These are phyloP conservation scores for Agrilus biguttatus DNA, from an alignment of 2,888 invertebrate genomes.

Conservation along the genomic window DNA sequence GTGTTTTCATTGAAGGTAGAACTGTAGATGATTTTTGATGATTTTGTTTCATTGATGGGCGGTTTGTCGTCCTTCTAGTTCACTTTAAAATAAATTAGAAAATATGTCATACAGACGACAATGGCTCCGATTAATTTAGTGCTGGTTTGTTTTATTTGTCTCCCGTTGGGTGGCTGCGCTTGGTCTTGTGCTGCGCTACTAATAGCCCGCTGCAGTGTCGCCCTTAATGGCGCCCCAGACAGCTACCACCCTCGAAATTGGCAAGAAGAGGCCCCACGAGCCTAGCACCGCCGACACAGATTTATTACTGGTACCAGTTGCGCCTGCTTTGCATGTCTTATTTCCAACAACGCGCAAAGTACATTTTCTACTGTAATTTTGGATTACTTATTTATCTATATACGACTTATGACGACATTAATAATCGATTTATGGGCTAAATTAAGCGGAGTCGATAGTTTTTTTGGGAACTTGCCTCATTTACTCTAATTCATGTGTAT, in stretches of 20 bases:
- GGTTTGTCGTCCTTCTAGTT: not conserved
- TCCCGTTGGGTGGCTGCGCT: slow-evolving; percentile 31
- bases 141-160: slow-evolving; percentile 33
- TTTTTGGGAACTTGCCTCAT: too few species aligned
- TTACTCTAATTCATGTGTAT: too few species aligned
- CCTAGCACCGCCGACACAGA: slow-evolving; percentile 61
- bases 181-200: slow-evolving; percentile 36
- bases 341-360: slow-evolving; percentile 8
- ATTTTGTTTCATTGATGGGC: not conserved
- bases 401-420: too few species aligned
- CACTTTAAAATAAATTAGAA: not conserved
- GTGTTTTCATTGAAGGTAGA: too few species aligned
- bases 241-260: slow-evolving; percentile 71
- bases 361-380: too few species aligned
- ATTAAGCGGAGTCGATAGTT: too few species aligned
- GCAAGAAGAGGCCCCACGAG: slow-evolving; percentile 91
- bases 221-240: slow-evolving; percentile 46
- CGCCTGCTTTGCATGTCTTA: slow-evolving; percentile 45
- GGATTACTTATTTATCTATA: too few species aligned
- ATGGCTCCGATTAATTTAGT: slow-evolving; percentile 27
- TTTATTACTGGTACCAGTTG: slow-evolving; percentile 83
- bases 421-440: too few species aligned
- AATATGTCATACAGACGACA: slow-evolving; percentile 7
- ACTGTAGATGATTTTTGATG: too few species aligned
- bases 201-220: slow-evolving; percentile 39